These are phyloP conservation scores for Lordiphosa collinella DNA, from an alignment of 1,140 invertebrate species.

Conservation along the genomic window DNA sequence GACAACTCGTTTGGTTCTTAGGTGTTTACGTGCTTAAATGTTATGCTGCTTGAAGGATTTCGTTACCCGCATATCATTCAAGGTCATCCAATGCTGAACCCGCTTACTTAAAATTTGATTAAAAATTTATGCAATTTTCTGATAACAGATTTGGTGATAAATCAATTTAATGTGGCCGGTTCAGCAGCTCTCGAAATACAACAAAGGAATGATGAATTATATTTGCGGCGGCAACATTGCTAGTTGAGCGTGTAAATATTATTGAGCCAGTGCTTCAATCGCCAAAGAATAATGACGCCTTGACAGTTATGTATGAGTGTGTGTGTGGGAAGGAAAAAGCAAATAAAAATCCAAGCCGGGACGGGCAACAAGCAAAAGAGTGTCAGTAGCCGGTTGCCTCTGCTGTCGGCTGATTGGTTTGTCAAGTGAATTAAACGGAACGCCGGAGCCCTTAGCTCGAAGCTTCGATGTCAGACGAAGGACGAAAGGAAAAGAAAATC, in stretches of 20 bases:
- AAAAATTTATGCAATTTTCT: conserved; percentile 58
- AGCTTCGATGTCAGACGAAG: not conserved
- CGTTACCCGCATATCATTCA: conserved; percentile 23
- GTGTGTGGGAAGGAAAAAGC: not conserved
- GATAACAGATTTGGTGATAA: conserved; percentile 52
- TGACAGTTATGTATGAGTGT: conserved; percentile 34
- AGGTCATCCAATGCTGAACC: conserved; percentile 20
- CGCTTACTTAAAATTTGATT: conserved; percentile 40
- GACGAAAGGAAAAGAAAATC: conserved; percentile 5
- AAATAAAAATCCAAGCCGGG: conserved; percentile 10
- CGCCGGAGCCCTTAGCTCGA: conserved; percentile 1
- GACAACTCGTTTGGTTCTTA: conserved; percentile 57
- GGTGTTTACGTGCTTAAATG: conserved; percentile 67
- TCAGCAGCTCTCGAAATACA: conserved; percentile 5
- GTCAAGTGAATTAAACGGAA: conserved; percentile 18
- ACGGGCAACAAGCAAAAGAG: conserved; percentile 8
- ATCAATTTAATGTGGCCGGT: conserved; percentile 50
- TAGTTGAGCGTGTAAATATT: conserved; percentile 63
- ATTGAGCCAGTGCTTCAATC: conserved; percentile 41
- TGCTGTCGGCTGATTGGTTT: not conserved
- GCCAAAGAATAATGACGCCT: conserved; percentile 39
- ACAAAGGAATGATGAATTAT: conserved; percentile 61
- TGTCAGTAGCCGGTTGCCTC: not conserved
- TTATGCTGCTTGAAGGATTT: conserved; percentile 61
- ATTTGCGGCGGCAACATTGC: conserved; percentile 59